Conservation (phyloP, 2,888 invertebrate genomes). For the Scaptomyza reducta region DNA sequence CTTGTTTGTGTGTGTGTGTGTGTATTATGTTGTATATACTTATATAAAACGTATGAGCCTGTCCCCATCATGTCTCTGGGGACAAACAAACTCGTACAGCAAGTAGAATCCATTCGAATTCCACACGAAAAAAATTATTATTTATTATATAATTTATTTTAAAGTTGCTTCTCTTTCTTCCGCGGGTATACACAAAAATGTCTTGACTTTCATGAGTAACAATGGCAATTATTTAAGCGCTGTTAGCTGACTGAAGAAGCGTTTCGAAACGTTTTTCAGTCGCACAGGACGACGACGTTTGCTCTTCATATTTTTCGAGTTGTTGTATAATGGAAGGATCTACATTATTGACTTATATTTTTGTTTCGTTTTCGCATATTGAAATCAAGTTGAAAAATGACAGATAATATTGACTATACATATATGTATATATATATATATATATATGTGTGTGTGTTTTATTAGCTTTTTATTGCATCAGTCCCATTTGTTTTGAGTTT, state of each 20-base stretch:
- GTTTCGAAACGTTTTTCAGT: constrained; percentile 4
- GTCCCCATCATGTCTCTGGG: constrained; percentile 18
- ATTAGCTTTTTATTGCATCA: constrained; percentile 71
- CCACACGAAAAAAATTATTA: constrained; percentile 43
- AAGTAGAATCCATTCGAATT: constrained; percentile 26
- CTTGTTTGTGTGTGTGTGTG: constrained; percentile 10
- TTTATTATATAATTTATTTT: constrained; percentile 41
- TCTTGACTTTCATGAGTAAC: constrained; percentile 36
- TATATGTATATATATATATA: constrained; percentile 8
- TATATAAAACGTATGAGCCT: constrained; percentile 51
- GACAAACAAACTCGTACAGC: constrained; percentile 33
- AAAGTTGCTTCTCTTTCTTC: constrained; percentile 8
- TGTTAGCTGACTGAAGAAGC: constrained; percentile 24
- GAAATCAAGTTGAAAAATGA: constrained; percentile 50
- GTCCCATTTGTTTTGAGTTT: constrained; percentile 75
- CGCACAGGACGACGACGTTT: constrained; percentile 41
- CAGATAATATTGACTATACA: constrained; percentile 37
- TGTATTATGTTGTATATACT: constrained; percentile 47
- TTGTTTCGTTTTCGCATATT: constrained; percentile 5
- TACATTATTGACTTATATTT: constrained; percentile 33
- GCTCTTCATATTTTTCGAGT: constrained; percentile 20
- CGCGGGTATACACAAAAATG: constrained; percentile 51
- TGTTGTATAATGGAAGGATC: constrained; percentile 44
- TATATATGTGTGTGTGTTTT: constrained; percentile 23
- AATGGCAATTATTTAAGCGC: constrained; percentile 47